Evolutionary conservation across 2,888 invertebrate genomes (phyloP), one percentile per base, ranked within the genome.

Genomic region (Pristionchus japonicus): DNA sequence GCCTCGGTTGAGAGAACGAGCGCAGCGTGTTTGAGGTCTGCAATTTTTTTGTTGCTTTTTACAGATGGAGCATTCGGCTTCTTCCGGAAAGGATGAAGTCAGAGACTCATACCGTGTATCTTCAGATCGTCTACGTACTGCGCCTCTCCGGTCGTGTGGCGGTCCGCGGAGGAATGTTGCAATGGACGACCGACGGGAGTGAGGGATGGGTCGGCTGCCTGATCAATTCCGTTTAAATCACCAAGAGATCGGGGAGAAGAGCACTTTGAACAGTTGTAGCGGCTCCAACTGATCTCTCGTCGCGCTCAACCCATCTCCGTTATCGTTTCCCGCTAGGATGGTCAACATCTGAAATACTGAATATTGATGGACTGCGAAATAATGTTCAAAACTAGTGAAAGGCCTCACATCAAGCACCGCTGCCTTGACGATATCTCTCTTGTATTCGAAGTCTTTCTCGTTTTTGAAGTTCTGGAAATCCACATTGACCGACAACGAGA

Each of bases 121-220:
- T 82, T 74, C 92, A 97, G 96, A 94, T 98, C 98, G 94, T 98
- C 98, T 91, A 97, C 96, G 94, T 98, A 98, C 86, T 97, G 95
- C 0, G 98, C 98, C 95, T 98, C 98, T 0, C 98, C 96, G 0
- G 97, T 96, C 1, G 97, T 96, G 95, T 98, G 98, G 94, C 97
- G 97, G 64, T 96, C 96, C 0, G 97, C 97, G 15, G 97, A 97
- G 83, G 96, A 95, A 94, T 98, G 98, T 0, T 96, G 96, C 84
- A 97, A 95, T 0, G 97, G 97, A 89, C 96, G 96, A 0, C 97
- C 97, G 37, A 87, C 61, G 0, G 77, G 77, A 0, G 47, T n/a
- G 20, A 43, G 2, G 15, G 82, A 49, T 1, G 11, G 27, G 15
- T 80, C 80, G 15, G 80, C 80, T 7, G 47, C 47, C 80, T 80